Percentiles rank a stretch among this genome's conserved stretches.
Evolutionary conservation across 2,113 vertebrate genomes (phyloP).

Genomic region (Ophthalmolycus amberensis): DNA sequence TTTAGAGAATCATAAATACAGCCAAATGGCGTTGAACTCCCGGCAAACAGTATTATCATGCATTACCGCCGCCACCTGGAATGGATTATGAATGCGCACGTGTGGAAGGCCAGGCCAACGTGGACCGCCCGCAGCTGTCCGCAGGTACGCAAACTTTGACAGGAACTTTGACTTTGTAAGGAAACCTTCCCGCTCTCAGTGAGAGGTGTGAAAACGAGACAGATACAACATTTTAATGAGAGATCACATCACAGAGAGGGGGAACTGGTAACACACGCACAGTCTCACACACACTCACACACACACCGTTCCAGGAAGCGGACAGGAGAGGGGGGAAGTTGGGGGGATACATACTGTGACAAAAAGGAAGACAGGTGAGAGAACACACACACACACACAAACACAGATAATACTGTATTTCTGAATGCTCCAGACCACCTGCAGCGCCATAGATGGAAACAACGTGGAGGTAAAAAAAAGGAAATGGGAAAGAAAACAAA

Average conservation of each 20-base stretch:
- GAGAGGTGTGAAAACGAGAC: constrained; percentile 50
- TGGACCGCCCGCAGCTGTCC: too few relatives aligned
- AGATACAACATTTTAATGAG: constrained; percentile 56
- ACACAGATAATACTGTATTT: constrained; percentile 27
- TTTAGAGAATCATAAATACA: too few relatives aligned
- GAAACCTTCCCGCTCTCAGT: constrained; percentile 14
- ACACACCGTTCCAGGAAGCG: constrained; percentile 2
- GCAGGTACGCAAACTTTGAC: neutral
- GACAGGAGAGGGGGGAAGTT: constrained; percentile 20
- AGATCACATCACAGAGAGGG: constrained; percentile 32
- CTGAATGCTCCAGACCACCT: constrained; percentile 28
- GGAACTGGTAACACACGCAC: constrained; percentile 6
- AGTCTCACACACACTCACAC: neutral
- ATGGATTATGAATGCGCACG: too few relatives aligned
- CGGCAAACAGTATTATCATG: too few relatives aligned
- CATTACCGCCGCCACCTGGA: too few relatives aligned
- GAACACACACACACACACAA: neutral
- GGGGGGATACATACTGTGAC: constrained; percentile 39
- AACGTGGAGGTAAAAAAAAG: neutral
- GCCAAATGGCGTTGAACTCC: too few relatives aligned
- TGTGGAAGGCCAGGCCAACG: too few relatives aligned
- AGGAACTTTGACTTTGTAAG: constrained; percentile 7
- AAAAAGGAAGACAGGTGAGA: constrained; percentile 40
- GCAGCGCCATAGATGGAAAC: constrained; percentile 36
- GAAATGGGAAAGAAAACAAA: neutral